These are phyloP conservation scores for Entomyzon cyanotis DNA, from an alignment of 2,113 vertebrate genomes.

Conservation along the genomic window DNA sequence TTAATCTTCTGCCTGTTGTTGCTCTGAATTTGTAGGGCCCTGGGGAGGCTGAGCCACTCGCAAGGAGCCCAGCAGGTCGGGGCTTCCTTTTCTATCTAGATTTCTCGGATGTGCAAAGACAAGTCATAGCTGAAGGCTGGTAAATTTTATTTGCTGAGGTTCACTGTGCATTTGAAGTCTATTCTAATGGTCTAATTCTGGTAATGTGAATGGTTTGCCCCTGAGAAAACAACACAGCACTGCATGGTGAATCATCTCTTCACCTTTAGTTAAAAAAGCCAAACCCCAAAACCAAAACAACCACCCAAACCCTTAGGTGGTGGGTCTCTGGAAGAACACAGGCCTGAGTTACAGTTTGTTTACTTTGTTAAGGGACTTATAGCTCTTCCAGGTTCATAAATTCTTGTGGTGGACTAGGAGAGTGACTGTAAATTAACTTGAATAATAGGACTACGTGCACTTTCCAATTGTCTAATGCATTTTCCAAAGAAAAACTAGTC, in stretches of 20 bases:
- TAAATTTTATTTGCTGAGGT: slow-evolving; percentile 3
- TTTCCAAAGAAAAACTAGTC: slow-evolving; percentile 42
- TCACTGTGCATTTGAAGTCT: slow-evolving; percentile 16
- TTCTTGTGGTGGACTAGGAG: slow-evolving; percentile 59
- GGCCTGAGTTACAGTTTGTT: slow-evolving; percentile 77
- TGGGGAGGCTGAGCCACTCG: background rate
- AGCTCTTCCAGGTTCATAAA: slow-evolving; percentile 76
- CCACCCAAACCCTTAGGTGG: slow-evolving; percentile 45
- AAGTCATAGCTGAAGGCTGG: slow-evolving; percentile 9
- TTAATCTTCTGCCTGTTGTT: slow-evolving; percentile 22
- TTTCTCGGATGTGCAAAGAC: background rate
- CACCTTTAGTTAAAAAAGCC: slow-evolving; percentile 54
- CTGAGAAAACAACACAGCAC: background rate
- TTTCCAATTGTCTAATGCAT: slow-evolving; percentile 67
- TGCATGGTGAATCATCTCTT: slow-evolving; percentile 58
- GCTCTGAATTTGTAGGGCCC: background rate
- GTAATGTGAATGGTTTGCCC: background rate
- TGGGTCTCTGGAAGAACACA: slow-evolving; percentile 55
- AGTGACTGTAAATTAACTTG: slow-evolving; percentile 73
- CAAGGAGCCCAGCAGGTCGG: background rate
- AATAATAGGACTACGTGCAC: slow-evolving; percentile 67
- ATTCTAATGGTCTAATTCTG: slow-evolving; percentile 14
- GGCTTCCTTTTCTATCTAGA: background rate
- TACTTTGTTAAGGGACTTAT: slow-evolving; percentile 77
- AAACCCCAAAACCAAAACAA: background rate